Conservation (phyloP, 2,888 invertebrate species). For the Parnassius apollo region DNA sequence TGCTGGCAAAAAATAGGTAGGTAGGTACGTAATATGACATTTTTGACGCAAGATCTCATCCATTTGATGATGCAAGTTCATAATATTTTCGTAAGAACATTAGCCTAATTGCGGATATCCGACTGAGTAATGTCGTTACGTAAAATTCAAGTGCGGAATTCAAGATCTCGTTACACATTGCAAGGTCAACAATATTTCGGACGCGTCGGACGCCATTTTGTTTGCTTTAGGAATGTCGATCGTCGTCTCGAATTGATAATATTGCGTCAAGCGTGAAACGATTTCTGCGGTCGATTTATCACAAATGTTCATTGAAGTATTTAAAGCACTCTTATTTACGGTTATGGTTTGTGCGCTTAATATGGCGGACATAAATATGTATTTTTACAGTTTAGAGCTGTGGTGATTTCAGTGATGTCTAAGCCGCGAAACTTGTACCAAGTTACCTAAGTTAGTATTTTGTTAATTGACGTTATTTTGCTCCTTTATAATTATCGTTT, state of each 20-base stretch:
- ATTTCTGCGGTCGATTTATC: constrained; percentile 40
- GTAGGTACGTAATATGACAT: not conserved
- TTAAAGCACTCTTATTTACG: constrained; percentile 2
- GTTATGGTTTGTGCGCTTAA: too few relatives aligned
- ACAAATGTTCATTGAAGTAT: constrained; percentile 40
- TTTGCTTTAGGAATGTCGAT: constrained; percentile 44
- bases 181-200: constrained; percentile 51
- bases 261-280: constrained; percentile 46
- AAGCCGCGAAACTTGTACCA: too few relatives aligned
- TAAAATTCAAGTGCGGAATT: constrained; percentile 36
- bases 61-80: constrained; percentile 2
- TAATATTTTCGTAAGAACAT: constrained; percentile 22
- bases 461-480: too few relatives aligned
- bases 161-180: constrained; percentile 41
- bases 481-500: too few relatives aligned
- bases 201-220: constrained; percentile 38
- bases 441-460: too few relatives aligned
- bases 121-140: constrained; percentile 39
- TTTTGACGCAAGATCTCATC: not conserved
- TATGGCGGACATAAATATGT: too few relatives aligned
- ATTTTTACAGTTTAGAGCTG: too few relatives aligned
- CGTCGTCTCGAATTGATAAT: constrained; percentile 42
- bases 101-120: constrained; percentile 53
- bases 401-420: too few relatives aligned
- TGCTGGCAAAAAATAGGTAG: too few relatives aligned